Percentiles rank a stretch among this genome's conserved stretches.
These are phyloP conservation scores for Hymenopus coronatus DNA, from an alignment of 2,888 invertebrate genomes.

Conservation along the genomic window DNA sequence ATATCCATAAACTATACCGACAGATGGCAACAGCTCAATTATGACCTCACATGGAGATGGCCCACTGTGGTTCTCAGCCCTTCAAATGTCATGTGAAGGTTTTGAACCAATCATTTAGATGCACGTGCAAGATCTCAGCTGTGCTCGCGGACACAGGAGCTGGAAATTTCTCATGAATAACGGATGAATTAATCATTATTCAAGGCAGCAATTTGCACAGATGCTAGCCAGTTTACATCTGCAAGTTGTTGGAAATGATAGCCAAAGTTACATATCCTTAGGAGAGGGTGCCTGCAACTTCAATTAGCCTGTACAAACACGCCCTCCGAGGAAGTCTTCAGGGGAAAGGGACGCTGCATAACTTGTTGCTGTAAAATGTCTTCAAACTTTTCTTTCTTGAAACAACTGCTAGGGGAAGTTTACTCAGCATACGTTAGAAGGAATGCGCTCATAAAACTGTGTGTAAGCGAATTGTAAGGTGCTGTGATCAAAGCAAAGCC, in stretches of 20 bases:
- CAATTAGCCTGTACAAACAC: background rate
- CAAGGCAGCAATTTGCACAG: background rate
- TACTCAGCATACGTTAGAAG: too few species aligned
- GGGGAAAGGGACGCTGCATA: background rate
- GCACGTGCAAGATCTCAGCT: background rate
- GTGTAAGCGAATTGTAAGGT: too few species aligned
- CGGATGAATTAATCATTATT: background rate
- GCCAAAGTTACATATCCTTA: background rate
- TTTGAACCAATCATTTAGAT: background rate
- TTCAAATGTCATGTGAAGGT: too few species aligned
- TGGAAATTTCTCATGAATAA: background rate
- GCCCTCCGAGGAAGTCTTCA: too few species aligned
- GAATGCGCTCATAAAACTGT: too few species aligned
- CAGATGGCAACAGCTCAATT: too few species aligned
- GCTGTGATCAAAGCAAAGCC: too few species aligned
- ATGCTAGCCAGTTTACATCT: background rate
- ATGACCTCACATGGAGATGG: too few species aligned
- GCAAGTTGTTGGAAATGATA: background rate
- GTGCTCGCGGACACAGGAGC: background rate
- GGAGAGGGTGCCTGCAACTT: background rate
- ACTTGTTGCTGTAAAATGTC: background rate
- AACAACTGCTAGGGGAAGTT: too few species aligned
- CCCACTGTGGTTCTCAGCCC: too few species aligned
- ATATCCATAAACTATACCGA: too few species aligned
- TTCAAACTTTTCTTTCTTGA: background rate